Conservation (phyloP, 2,113 vertebrate species). For the human (Homo sapiens) region GRCh38 chr12:129599001-129599500, state of each 20-base stretch:
- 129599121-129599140: background rate
- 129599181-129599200: background rate
- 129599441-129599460: background rate
- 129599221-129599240: background rate
- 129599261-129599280: background rate
- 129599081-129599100: background rate
- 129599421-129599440: background rate
- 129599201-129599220: background rate
- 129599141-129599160: background rate
- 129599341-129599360: background rate
- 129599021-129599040: background rate
- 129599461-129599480: no score
- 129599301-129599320: background rate
- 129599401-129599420: background rate
- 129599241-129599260: background rate
- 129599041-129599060: fast-evolving
- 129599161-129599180: background rate
- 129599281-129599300: background rate
- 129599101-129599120: background rate
- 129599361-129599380: background rate
- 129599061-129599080: background rate
- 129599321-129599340: background rate
- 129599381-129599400: background rate
- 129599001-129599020: background rate
- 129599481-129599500: background rate